phyloP scores from a whole-genome alignment of 2,797 vertebrate genomes.

The Poeciliopsis infans region DNA sequence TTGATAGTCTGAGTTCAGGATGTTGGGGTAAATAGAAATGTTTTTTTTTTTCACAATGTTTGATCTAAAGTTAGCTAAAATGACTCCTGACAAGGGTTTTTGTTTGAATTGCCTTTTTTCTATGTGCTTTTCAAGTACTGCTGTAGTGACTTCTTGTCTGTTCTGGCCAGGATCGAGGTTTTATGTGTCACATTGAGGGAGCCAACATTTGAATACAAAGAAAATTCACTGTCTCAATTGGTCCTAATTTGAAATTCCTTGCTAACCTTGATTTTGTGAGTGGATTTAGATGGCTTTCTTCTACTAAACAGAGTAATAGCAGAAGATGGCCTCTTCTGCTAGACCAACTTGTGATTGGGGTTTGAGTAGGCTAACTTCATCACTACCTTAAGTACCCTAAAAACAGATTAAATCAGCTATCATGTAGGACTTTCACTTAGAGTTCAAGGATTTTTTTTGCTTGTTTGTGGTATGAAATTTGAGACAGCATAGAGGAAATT shows the following conservation, averaged over 20 bases:
- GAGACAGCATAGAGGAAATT: too few species aligned
- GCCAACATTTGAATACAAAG: not conserved
- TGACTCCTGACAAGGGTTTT: not conserved
- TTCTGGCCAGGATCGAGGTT: not conserved
- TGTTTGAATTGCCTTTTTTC: not conserved
- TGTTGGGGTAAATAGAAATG: not conserved
- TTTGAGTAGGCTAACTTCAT: not conserved
- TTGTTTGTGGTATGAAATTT: too few species aligned
- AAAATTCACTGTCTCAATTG: not conserved
- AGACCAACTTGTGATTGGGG: not conserved
- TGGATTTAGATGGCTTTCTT: not conserved
- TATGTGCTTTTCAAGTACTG: not conserved
- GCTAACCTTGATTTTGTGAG: not conserved
- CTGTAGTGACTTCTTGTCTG: not conserved
- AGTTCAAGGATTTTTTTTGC: not conserved
- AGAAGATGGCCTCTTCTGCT: not conserved
- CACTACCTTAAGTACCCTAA: not conserved
- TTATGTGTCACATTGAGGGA: not conserved
- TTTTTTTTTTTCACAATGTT: not conserved
- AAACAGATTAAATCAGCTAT: not conserved
- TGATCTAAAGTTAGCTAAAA: not conserved
- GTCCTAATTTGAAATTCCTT: not conserved
- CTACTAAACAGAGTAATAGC: not conserved
- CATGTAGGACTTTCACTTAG: not conserved
- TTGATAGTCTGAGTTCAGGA: slow-evolving; percentile 11